Evolutionary conservation across 1,140 invertebrate species (phyloP).

Genomic region (Liolophura sinensis): DNA sequence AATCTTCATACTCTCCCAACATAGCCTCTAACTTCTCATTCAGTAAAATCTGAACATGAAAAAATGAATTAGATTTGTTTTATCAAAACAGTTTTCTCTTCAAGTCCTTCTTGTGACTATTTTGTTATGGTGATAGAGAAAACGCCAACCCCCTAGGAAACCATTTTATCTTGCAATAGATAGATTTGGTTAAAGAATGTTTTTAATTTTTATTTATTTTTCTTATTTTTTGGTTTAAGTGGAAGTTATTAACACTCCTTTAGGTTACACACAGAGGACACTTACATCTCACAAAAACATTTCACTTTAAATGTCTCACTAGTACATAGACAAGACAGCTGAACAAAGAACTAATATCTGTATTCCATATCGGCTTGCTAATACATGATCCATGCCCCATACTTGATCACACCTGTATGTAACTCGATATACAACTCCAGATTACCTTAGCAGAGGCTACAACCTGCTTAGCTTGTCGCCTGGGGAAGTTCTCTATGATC

Average conservation of each 20-base stretch:
- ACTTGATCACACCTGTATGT: no score
- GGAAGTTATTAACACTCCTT: no score
- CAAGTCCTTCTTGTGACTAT: background rate
- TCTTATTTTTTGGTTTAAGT: background rate
- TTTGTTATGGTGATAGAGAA: background rate
- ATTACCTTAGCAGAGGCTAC: constrained; percentile 81
- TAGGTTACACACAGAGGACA: no score
- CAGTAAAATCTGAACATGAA: constrained; percentile 29
- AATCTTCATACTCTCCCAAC: constrained; percentile 37
- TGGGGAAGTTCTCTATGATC: constrained; percentile 72
- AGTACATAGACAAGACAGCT: no score
- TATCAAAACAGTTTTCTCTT: background rate
- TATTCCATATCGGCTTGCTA: no score
- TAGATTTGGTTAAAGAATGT: background rate
- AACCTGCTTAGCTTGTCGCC: constrained; percentile 73
- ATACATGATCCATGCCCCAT: no score
- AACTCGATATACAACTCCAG: background rate
- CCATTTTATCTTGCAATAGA: background rate
- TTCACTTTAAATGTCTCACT: no score
- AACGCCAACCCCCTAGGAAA: background rate
- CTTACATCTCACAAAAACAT: no score
- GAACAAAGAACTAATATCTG: no score
- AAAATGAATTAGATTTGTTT: background rate
- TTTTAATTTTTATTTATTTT: constrained; percentile 2
- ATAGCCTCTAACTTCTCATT: constrained; percentile 40